Evolutionary conservation across 2,113 vertebrate genomes (phyloP).

Genomic region (Ceratotherium simum): DNA sequence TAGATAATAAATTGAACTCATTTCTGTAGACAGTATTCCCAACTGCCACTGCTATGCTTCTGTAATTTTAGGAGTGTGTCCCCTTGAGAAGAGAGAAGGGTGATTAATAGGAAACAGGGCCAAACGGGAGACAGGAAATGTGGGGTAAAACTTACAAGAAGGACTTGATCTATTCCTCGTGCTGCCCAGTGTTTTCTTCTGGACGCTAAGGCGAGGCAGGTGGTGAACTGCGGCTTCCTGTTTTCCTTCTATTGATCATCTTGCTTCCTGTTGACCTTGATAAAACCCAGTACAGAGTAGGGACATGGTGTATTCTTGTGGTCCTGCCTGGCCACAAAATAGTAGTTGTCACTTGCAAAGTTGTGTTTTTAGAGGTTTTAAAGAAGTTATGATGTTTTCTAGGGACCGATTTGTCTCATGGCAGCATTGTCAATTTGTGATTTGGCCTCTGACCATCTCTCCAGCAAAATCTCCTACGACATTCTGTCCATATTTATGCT

Average conservation of each 20-base stretch:
- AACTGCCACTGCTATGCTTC: background rate
- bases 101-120: background rate
- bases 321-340: background rate
- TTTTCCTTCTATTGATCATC: background rate
- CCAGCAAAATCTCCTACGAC: background rate
- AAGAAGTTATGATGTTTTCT: background rate
- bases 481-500: background rate
- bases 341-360: background rate
- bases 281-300: background rate
- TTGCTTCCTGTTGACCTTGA: background rate
- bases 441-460: background rate
- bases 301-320: background rate
- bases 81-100: background rate
- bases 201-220: background rate
- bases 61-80: background rate
- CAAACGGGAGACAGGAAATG: background rate
- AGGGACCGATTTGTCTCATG: background rate
- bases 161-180: background rate
- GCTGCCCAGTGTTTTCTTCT: background rate
- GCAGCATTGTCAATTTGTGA: background rate
- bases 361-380: background rate
- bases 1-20: background rate
- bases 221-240: background rate
- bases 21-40: background rate
- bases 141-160: background rate